Percentiles rank a stretch among this genome's conserved stretches.
Evolutionary conservation across 1,140 invertebrate genomes (phyloP).

Genomic region (Rhyacophila brunnea): DNA sequence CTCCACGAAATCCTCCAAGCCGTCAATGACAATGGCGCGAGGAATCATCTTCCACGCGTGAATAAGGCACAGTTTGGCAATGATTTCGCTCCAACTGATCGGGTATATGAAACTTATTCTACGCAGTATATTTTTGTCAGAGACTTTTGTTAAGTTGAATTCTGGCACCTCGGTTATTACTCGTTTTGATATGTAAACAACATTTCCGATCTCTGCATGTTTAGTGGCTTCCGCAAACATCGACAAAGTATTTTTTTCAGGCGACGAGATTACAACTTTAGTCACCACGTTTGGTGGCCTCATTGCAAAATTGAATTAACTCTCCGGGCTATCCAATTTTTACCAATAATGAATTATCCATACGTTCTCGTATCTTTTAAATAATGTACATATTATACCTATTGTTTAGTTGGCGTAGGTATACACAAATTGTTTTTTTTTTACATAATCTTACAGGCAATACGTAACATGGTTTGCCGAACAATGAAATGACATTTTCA

Average conservation of each 20-base stretch:
- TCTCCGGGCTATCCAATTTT: too few relatives aligned
- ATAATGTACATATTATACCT: too few relatives aligned
- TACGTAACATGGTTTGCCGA: too few relatives aligned
- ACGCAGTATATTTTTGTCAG: conserved; percentile 7
- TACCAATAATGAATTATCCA: too few relatives aligned
- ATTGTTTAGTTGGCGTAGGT: too few relatives aligned
- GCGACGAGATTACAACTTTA: background rate
- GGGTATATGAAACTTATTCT: conserved; percentile 11
- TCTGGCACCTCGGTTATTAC: background rate
- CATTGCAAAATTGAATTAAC: too few relatives aligned
- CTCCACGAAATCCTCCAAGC: background rate
- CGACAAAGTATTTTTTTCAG: background rate
- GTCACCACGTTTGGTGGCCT: background rate
- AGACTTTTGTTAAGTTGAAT: background rate
- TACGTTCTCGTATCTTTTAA: too few relatives aligned
- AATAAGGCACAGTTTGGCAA: conserved; percentile 1
- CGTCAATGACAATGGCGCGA: background rate
- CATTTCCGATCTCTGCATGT: background rate
- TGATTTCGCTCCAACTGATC: conserved; percentile 3
- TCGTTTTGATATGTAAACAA: background rate
- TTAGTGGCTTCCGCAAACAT: background rate
- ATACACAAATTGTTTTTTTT: too few relatives aligned
- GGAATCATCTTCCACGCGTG: conserved; percentile 1
- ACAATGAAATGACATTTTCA: too few relatives aligned
- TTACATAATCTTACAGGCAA: too few relatives aligned